phyloP scores from a whole-genome alignment of 2,888 invertebrate genomes.

The Gasteruption jaculator region DNA sequence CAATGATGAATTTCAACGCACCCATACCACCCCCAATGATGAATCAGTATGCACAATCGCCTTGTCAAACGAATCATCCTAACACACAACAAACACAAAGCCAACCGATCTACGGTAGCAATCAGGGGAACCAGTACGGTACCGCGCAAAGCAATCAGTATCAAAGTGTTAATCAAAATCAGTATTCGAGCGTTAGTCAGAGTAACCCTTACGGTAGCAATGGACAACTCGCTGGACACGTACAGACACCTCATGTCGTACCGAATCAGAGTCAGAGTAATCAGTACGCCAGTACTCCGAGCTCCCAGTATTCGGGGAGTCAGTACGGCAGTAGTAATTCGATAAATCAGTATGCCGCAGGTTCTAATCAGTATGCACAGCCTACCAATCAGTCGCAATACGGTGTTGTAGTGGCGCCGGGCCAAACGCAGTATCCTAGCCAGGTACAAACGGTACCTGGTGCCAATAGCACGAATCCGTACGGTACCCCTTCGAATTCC shows the following conservation, averaged over 20 bases:
- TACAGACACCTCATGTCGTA: too few relatives aligned
- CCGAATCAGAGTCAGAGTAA: slow-evolving; percentile 22
- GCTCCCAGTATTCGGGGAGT: slow-evolving; percentile 29
- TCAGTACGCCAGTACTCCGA: slow-evolving; percentile 28
- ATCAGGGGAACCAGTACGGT: slow-evolving; percentile 34
- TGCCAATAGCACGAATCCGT: slow-evolving; percentile 32
- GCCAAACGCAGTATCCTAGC: slow-evolving; percentile 21
- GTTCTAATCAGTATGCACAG: slow-evolving; percentile 26
- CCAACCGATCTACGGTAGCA: slow-evolving; percentile 37
- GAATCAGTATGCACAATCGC: slow-evolving; percentile 45
- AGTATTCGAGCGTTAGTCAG: slow-evolving; percentile 35
- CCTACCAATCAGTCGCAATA: slow-evolving; percentile 34
- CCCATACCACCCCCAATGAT: slow-evolving; percentile 40
- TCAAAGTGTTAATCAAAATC: slow-evolving; percentile 31
- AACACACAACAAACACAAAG: slow-evolving; percentile 36
- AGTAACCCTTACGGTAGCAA: slow-evolving; percentile 35
- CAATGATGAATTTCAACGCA: slow-evolving; percentile 41
- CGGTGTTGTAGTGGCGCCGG: slow-evolving; percentile 19
- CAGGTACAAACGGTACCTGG: slow-evolving; percentile 22
- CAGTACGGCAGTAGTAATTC: slow-evolving; percentile 42
- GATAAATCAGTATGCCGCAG: slow-evolving; percentile 40
- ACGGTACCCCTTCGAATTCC: slow-evolving; percentile 44
- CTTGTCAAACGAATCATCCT: slow-evolving; percentile 34
- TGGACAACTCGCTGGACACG: slow-evolving; percentile 28
- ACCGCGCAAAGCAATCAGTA: slow-evolving; percentile 30